Percentiles rank a stretch among this genome's conserved stretches.
These are phyloP conservation scores for Philypnodon macrostomus DNA, from an alignment of 2,797 vertebrate species.

Conservation along the genomic window DNA sequence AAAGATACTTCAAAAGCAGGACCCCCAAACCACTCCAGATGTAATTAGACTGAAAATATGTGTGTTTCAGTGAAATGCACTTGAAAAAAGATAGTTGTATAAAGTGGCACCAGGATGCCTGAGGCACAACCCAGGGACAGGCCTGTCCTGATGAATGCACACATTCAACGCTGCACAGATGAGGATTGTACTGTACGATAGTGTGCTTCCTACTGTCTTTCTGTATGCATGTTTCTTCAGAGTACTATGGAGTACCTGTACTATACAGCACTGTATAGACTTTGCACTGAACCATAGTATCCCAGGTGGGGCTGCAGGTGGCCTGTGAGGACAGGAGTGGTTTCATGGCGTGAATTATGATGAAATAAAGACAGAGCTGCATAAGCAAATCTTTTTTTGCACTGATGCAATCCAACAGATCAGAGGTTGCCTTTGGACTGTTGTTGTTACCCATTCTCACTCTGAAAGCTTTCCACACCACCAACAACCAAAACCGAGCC, in stretches of 20 bases:
- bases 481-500: constrained; percentile 65
- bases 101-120: constrained; percentile 45
- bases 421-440: constrained; percentile 61
- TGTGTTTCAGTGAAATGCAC: constrained; percentile 62
- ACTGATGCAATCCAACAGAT: constrained; percentile 73
- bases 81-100: constrained; percentile 27
- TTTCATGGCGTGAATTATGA: constrained; percentile 21
- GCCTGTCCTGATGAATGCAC: constrained; percentile 52
- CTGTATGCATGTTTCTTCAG: constrained; percentile 78
- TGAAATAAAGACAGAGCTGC: constrained; percentile 52
- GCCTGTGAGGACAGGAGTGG: constrained; percentile 27
- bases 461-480: constrained; percentile 54
- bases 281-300: constrained; percentile 79
- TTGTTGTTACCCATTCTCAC: constrained; percentile 40
- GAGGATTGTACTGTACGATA: constrained; percentile 76
- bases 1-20: constrained; percentile 30
- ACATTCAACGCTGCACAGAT: constrained; percentile 69
- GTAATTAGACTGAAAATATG: constrained; percentile 28
- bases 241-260: constrained; percentile 74
- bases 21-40: constrained; percentile 29
- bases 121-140: constrained; percentile 51
- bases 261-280: constrained; percentile 77
- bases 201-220: constrained; percentile 76
- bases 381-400: constrained; percentile 64
- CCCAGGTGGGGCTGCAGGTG: constrained; percentile 50